Percentiles rank a stretch among this genome's conserved stretches.
phyloP scores from a whole-genome alignment of 2,797 vertebrate species.

The Lepilemur ruficaudatus region DNA sequence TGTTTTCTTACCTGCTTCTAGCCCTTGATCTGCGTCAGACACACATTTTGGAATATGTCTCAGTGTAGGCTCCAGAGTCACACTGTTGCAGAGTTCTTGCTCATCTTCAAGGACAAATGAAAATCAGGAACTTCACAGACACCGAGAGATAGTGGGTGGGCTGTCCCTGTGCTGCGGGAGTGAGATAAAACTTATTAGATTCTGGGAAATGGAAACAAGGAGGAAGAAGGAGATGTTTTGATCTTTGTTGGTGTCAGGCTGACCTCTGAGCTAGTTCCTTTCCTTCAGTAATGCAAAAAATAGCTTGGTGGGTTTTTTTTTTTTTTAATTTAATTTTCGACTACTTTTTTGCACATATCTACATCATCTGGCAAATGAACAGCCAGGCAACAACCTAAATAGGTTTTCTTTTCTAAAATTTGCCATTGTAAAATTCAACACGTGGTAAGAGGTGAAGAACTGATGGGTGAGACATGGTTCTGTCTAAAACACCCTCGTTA shows the following conservation, averaged over 20 bases:
- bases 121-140: conserved; percentile 69
- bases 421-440: not conserved
- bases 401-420: not conserved
- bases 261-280: not conserved
- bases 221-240: not conserved
- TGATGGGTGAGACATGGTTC: not conserved
- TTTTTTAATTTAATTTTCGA: not conserved
- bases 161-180: not conserved
- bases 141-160: not conserved
- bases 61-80: not conserved
- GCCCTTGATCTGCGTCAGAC: not conserved
- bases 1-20: conserved; percentile 49
- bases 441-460: not conserved
- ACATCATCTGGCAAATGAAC: not conserved
- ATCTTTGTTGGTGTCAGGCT: not conserved
- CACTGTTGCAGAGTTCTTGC: not conserved
- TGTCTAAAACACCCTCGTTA: not conserved
- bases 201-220: not conserved
- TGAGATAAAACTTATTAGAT: not conserved
- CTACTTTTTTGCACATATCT: not conserved
- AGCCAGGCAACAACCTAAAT: not conserved
- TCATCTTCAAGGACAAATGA: not conserved
- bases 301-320: not conserved
- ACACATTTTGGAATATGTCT: not conserved
- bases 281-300: not conserved